These are phyloP conservation scores for Theonella swinhoei DNA, from an alignment of 37 sponge, comb jelly and placozoan genomes.

Conservation along the genomic window DNA sequence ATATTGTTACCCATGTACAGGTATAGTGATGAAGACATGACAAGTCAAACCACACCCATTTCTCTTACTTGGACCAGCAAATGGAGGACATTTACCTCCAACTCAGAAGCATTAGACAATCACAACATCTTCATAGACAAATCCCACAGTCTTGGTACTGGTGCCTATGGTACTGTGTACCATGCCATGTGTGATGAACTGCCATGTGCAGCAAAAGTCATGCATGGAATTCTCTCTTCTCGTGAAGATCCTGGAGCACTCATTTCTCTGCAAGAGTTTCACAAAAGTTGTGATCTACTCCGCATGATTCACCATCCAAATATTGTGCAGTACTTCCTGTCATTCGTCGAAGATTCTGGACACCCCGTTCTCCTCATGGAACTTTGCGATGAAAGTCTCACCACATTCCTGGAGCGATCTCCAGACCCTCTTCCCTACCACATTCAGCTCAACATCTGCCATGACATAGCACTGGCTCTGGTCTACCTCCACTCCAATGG, in stretches of 20 bases:
- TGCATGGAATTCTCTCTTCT: not conserved
- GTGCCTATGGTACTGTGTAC: slow-evolving; percentile 10
- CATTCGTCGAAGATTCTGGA: not conserved
- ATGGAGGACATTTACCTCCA: too few species aligned
- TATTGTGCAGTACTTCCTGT: not conserved
- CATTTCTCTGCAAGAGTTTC: not conserved
- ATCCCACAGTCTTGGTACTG: not conserved
- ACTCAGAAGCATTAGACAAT: too few species aligned
- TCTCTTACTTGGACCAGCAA: too few species aligned
- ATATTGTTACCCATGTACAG: too few species aligned
- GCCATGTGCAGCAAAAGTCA: not conserved
- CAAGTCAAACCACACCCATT: too few species aligned
- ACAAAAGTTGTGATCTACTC: not conserved
- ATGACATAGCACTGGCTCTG: slow-evolving; percentile 26
- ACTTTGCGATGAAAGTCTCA: not conserved
- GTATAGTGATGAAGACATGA: too few species aligned
- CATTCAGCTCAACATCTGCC: slow-evolving; percentile 12
- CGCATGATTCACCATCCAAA: not conserved
- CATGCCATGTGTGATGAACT: not conserved
- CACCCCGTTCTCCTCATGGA: not conserved
- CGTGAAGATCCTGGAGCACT: not conserved
- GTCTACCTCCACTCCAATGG: slow-evolving; percentile 34
- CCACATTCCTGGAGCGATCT: not conserved
- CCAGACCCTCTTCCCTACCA: too few species aligned
- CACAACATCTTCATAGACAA: slow-evolving; percentile 3